A percentile compares a stretch with the other conserved stretches of the same genome.
phyloP scores from a whole-genome alignment of 1,140 invertebrate genomes.

The Calephelis nemesis region DNA sequence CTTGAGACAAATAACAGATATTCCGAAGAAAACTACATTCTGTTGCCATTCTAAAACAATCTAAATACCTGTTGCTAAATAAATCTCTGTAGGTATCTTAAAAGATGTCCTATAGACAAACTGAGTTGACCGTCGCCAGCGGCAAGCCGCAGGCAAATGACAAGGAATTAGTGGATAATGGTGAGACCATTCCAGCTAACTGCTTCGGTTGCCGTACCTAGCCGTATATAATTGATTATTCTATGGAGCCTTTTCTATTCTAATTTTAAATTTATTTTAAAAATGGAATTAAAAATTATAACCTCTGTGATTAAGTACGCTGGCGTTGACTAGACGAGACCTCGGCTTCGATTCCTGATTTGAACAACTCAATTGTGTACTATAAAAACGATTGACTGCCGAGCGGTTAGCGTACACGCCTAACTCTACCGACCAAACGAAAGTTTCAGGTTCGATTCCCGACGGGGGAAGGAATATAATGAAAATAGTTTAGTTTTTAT shows the following conservation, averaged over 20 bases:
- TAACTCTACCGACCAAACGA: no score
- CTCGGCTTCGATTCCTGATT: no score
- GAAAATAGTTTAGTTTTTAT: no score
- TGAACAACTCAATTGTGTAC: neutral
- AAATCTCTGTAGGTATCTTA: conserved; percentile 17
- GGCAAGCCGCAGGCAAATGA: conserved; percentile 68
- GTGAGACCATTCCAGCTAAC: conserved; percentile 71
- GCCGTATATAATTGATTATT: conserved; percentile 72
- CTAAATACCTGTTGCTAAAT: conserved; percentile 18
- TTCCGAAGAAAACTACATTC: neutral
- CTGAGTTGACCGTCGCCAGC: conserved; percentile 55
- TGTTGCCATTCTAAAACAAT: conserved; percentile 13
- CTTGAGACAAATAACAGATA: neutral
- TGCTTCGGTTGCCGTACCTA: conserved; percentile 62
- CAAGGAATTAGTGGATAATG: conserved; percentile 74
- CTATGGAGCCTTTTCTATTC: conserved; percentile 44
- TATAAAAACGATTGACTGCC: no score
- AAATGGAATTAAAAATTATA: no score
- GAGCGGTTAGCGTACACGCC: no score
- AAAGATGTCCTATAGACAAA: conserved; percentile 27
- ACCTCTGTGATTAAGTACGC: no score
- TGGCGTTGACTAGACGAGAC: no score
- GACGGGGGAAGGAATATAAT: no score
- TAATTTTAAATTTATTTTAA: conserved; percentile 17
- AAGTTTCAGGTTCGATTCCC: no score